A percentile compares a stretch with the other conserved stretches of the same genome.
These are phyloP conservation scores for Magallana angulata DNA, from an alignment of 1,140 invertebrate species.

Conservation along the genomic window DNA sequence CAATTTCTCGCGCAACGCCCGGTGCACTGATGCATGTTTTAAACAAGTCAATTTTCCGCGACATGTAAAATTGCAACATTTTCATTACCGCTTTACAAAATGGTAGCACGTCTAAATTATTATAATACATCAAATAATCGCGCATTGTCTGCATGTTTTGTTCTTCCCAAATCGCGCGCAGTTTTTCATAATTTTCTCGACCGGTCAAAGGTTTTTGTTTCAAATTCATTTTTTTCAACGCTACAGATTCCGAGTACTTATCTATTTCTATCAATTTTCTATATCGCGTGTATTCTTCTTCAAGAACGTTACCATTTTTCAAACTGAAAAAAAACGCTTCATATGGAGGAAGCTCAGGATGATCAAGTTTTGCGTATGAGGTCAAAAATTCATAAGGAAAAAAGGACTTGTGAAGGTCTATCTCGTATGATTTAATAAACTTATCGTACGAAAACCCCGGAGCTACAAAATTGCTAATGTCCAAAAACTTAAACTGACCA, in stretches of 20 bases:
- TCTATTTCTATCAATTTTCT: not conserved
- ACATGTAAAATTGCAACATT: slow-evolving; percentile 43
- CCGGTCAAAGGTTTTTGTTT: not conserved
- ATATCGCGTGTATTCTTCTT: not conserved
- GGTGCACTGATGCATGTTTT: slow-evolving; percentile 20
- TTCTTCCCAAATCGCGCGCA: not conserved
- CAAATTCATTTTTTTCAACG: not conserved
- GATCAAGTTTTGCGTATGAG: not conserved
- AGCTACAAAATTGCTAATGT: too few relatives aligned
- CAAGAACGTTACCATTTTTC: slow-evolving; percentile 17
- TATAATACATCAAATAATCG: slow-evolving; percentile 22
- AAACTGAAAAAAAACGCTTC: not conserved
- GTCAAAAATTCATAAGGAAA: not conserved
- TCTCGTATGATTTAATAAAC: slow-evolving; percentile 11
- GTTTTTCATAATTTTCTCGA: slow-evolving; percentile 11
- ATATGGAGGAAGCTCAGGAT: not conserved
- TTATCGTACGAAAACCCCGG: slow-evolving; percentile 8
- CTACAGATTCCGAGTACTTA: not conserved
- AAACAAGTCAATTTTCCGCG: slow-evolving; percentile 2
- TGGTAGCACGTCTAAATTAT: not conserved
- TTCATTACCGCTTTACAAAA: not conserved
- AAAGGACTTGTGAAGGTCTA: too few relatives aligned
- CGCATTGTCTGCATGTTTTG: not conserved
- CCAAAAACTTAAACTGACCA: too few relatives aligned
- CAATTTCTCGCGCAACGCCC: slow-evolving; percentile 17